phyloP scores from a whole-genome alignment of 2,113 vertebrate genomes.

The Eulemur macaco region DNA sequence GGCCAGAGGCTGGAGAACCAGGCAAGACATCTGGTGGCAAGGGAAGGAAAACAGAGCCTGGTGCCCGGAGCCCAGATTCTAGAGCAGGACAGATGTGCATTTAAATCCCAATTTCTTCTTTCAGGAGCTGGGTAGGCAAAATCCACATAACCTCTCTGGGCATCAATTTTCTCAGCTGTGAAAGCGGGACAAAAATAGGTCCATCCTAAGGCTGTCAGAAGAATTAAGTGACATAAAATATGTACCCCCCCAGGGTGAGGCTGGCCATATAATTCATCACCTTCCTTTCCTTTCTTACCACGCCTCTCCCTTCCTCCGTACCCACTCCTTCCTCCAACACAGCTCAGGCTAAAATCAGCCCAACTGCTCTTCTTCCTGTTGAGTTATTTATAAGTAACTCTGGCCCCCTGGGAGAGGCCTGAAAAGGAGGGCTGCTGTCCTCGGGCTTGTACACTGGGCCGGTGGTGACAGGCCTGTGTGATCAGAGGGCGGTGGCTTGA shows the following conservation, averaged over 20 bases:
- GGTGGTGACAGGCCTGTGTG: background rate
- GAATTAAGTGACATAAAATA: conserved; percentile 26
- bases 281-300: background rate
- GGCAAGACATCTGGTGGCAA: background rate
- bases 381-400: conserved; percentile 56
- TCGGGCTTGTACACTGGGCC: fast-evolving
- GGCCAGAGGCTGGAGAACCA: background rate
- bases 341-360: conserved; percentile 29
- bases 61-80: background rate
- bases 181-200: conserved; percentile 2
- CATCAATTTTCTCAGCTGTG: background rate
- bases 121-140: background rate
- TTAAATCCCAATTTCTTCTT: background rate
- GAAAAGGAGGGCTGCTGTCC: background rate
- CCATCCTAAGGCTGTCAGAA: background rate
- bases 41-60: background rate
- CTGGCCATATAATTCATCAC: background rate
- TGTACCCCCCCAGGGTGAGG: background rate
- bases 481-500: background rate
- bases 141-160: background rate
- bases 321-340: conserved; percentile 27
- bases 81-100: background rate
- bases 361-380: background rate
- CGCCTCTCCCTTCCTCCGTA: background rate
- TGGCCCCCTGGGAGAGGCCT: background rate